These are phyloP conservation scores for Himantopus leucocephalus DNA, from an alignment of 2,113 vertebrate species.

Conservation along the genomic window DNA sequence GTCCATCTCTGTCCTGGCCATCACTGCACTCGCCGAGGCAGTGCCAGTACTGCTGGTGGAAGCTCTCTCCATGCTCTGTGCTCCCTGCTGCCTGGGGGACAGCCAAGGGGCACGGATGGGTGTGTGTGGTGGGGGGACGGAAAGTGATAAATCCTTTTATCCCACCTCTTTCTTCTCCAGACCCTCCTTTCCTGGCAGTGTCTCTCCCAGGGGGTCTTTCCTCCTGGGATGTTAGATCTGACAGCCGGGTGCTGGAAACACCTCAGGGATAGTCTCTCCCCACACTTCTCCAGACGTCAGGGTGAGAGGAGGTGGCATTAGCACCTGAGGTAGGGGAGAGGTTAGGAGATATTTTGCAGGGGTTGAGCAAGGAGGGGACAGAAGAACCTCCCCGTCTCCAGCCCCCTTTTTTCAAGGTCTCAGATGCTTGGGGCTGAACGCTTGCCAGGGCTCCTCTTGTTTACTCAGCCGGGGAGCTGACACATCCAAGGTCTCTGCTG, in stretches of 20 bases:
- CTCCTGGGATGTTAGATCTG: not conserved
- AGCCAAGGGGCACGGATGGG: not conserved
- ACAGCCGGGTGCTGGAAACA: not conserved
- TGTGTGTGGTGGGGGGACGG: not conserved
- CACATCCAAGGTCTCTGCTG: slow-evolving; percentile 76
- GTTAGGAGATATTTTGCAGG: not conserved
- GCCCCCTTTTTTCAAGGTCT: slow-evolving; percentile 43
- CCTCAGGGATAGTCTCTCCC: not conserved
- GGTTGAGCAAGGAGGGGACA: not conserved
- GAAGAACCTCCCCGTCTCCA: not conserved
- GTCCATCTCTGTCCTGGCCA: accelerated
- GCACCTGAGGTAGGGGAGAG: not conserved
- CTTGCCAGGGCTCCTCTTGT: slow-evolving; percentile 68
- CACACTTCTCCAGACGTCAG: not conserved
- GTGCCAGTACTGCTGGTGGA: not conserved
- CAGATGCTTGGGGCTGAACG: slow-evolving; percentile 15
- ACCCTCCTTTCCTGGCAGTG: not conserved
- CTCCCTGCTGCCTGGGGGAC: not conserved
- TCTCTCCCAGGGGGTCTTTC: not conserved
- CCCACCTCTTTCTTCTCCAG: not conserved
- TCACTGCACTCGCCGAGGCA: accelerated
- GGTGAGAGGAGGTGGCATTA: not conserved
- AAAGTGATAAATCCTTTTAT: not conserved
- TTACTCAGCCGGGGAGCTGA: slow-evolving; percentile 74
- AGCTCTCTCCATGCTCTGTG: not conserved